Conservation (phyloP, 2,113 vertebrate species). For the Hypanus sabinus region DNA sequence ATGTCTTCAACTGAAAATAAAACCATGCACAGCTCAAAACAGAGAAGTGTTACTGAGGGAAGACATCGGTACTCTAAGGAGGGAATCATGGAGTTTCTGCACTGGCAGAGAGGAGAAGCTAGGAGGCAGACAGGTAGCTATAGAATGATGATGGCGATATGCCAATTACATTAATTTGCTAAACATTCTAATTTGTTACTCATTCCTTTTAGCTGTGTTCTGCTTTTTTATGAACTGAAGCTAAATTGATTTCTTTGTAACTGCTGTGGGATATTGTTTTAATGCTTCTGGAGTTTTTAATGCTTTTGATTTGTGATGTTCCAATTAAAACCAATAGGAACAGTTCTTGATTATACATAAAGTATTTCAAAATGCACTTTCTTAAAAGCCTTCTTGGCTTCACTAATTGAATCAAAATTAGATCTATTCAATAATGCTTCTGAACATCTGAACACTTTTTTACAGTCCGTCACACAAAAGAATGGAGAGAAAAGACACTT, state of each 20-base stretch:
- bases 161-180: background rate
- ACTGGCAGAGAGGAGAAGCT: background rate
- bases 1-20: background rate
- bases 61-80: background rate
- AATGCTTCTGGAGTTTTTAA: background rate
- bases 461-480: background rate
- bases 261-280: background rate
- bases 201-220: background rate
- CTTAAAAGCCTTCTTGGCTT: background rate
- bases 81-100: background rate
- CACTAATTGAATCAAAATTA: background rate
- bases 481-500: background rate
- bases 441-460: background rate
- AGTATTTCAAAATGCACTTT: background rate
- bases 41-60: background rate
- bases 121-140: background rate
- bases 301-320: background rate
- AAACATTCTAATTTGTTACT: constrained; percentile 9
- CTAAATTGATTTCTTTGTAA: background rate
- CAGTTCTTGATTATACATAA: background rate
- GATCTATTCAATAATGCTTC: background rate
- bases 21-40: background rate
- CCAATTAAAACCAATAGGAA: background rate
- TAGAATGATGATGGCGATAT: background rate
- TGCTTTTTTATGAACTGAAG: background rate